phyloP scores from a whole-genome alignment of 2,888 invertebrate species.

The Caenorhabditis sinica region DNA sequence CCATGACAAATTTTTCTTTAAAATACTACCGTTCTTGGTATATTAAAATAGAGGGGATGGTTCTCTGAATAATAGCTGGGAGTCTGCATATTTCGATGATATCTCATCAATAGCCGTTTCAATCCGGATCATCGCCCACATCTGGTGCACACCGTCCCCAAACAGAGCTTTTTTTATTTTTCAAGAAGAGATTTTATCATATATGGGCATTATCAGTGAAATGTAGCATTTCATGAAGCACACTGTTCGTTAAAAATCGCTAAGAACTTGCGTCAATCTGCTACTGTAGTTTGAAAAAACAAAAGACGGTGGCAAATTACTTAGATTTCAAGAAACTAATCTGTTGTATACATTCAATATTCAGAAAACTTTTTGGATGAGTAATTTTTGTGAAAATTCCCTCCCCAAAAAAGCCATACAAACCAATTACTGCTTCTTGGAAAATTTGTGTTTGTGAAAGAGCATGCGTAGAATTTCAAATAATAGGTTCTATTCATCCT shows the following conservation, averaged over 20 bases:
- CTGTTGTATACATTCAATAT: too few relatives aligned
- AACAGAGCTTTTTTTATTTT: neutral
- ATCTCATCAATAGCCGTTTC: slow-evolving; percentile 20
- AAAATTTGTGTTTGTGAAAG: neutral
- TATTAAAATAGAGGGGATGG: neutral
- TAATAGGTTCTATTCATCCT: neutral
- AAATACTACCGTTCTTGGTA: slow-evolving; percentile 4
- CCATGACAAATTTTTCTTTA: neutral
- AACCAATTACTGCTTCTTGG: neutral
- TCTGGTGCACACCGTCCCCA: neutral
- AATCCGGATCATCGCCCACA: slow-evolving; percentile 49
- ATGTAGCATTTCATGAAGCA: neutral
- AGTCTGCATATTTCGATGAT: slow-evolving; percentile 4
- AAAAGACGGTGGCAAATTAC: too few relatives aligned
- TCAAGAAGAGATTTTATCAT: neutral
- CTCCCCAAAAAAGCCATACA: neutral
- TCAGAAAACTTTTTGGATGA: too few relatives aligned
- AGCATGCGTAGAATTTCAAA: slow-evolving; percentile 14
- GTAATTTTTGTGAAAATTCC: too few relatives aligned
- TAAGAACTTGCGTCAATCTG: too few relatives aligned
- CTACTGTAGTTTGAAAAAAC: too few relatives aligned
- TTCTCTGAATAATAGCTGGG: slow-evolving; percentile 1
- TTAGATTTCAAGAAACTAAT: too few relatives aligned
- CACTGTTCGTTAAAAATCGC: neutral
- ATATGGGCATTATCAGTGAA: slow-evolving; percentile 4